A percentile compares a stretch with the other conserved stretches of the same genome.
These are phyloP conservation scores for Caenorhabditis brenneri DNA, from an alignment of 1,140 invertebrate species.

Conservation along the genomic window DNA sequence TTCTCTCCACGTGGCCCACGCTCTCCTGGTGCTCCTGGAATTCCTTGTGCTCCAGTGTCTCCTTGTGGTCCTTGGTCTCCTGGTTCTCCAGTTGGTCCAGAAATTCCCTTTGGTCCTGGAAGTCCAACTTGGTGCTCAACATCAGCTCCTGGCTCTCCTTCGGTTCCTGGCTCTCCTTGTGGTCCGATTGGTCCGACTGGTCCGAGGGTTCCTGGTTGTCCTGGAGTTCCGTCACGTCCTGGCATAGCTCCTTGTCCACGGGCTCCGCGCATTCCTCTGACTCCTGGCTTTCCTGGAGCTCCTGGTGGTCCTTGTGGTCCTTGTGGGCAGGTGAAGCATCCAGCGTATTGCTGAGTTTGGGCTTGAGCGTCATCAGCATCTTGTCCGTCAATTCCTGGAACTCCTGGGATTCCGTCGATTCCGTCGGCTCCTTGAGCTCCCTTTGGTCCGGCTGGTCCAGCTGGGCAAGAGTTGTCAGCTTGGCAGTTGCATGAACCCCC, in stretches of 20 bases:
- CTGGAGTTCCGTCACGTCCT: conserved; percentile 56
- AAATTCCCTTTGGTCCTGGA: conserved; percentile 54
- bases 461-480: conserved; percentile 55
- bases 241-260: conserved; percentile 51
- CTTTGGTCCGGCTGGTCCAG: conserved; percentile 58
- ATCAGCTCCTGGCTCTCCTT: conserved; percentile 54
- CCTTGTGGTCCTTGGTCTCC: conserved; percentile 53
- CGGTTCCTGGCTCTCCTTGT: conserved; percentile 52
- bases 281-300: conserved; percentile 50
- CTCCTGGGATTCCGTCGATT: conserved; percentile 53
- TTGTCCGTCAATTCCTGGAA: conserved; percentile 54
- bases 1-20: conserved; percentile 48
- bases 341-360: conserved; percentile 48
- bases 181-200: conserved; percentile 56
- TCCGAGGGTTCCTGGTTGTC: conserved; percentile 53
- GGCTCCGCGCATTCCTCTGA: conserved; percentile 56
- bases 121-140: conserved; percentile 55
- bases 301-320: conserved; percentile 55
- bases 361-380: conserved; percentile 54
- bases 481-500: conserved; percentile 54
- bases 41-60: conserved; percentile 47
- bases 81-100: conserved; percentile 56
- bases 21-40: conserved; percentile 33
- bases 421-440: conserved; percentile 53
- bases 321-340: conserved; percentile 57